Conservation (phyloP, 2,113 vertebrate species). For the Pao palembangensis region DNA sequence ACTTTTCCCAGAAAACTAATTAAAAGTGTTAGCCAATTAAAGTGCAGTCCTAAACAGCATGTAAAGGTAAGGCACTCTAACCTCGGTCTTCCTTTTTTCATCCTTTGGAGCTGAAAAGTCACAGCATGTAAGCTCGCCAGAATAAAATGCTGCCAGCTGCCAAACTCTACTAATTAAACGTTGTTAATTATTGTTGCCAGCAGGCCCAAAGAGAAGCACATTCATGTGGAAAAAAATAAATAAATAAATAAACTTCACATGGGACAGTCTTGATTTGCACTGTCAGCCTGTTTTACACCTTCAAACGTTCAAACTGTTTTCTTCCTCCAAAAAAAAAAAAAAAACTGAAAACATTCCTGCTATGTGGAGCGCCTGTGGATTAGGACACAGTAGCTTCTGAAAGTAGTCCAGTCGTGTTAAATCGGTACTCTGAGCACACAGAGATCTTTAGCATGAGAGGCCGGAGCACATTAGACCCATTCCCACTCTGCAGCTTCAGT, state of each 20-base stretch:
- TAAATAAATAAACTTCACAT: slow-evolving; percentile 21
- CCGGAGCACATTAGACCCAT: background rate
- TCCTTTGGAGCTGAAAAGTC: slow-evolving; percentile 33
- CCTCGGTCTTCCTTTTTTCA: slow-evolving; percentile 19
- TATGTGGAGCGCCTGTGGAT: background rate
- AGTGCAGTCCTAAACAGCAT: slow-evolving; percentile 2
- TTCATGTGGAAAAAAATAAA: slow-evolving; percentile 34
- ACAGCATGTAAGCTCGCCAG: slow-evolving; percentile 24
- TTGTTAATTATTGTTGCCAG: slow-evolving; percentile 51
- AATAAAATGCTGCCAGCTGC: slow-evolving; percentile 36
- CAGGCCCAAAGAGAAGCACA: slow-evolving; percentile 30
- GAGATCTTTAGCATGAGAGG: background rate
- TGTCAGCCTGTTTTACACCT: background rate
- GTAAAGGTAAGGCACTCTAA: slow-evolving; percentile 6
- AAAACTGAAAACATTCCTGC: background rate
- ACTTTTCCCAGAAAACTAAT: background rate
- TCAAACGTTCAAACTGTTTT: slow-evolving; percentile 3
- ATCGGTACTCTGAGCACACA: slow-evolving; percentile 18
- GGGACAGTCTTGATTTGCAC: slow-evolving; percentile 13
- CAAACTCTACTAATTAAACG: slow-evolving; percentile 57
- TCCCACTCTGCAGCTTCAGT: background rate
- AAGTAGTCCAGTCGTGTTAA: slow-evolving; percentile 8
- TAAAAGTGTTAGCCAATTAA: slow-evolving; percentile 12
- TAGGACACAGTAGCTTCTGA: slow-evolving; percentile 7
- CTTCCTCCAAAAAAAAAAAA: background rate